A percentile compares a stretch with the other conserved stretches of the same genome.
Conservation (phyloP, 2,888 invertebrate species). For the Acholoe squamosa region DNA sequence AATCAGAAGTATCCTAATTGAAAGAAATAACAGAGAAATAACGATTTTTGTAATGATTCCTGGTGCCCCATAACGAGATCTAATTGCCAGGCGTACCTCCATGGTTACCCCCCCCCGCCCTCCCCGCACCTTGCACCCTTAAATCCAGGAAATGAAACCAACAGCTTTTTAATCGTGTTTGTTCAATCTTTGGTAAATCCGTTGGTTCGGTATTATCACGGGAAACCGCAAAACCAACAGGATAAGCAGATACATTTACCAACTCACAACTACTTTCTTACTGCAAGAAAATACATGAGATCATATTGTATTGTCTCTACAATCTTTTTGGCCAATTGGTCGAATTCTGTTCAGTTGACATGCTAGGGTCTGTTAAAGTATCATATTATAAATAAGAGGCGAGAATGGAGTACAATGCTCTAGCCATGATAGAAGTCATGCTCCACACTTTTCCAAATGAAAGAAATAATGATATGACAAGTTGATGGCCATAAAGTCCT, state of each 20-base stretch:
- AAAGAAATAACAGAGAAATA: background rate
- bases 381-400: no score
- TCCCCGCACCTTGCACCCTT: no score
- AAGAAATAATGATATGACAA: no score
- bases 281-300: no score
- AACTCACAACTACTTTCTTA: background rate
- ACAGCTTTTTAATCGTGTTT: background rate
- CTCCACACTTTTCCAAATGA: no score
- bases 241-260: background rate
- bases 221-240: background rate
- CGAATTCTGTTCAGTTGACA: no score
- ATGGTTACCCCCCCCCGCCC: background rate
- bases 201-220: background rate
- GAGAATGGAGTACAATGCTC: no score
- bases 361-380: no score
- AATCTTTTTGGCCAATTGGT: no score
- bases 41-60: conserved; percentile 14
- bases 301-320: no score
- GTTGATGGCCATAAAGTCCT: no score
- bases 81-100: background rate
- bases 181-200: background rate
- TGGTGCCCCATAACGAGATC: background rate
- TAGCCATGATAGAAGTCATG: no score
- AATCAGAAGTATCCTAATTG: conserved; percentile 24
- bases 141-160: conserved; percentile 20